Evolutionary conservation across 92 coral and sea anemone species (phyloP).

Genomic region (Epizoanthus stellaris): DNA sequence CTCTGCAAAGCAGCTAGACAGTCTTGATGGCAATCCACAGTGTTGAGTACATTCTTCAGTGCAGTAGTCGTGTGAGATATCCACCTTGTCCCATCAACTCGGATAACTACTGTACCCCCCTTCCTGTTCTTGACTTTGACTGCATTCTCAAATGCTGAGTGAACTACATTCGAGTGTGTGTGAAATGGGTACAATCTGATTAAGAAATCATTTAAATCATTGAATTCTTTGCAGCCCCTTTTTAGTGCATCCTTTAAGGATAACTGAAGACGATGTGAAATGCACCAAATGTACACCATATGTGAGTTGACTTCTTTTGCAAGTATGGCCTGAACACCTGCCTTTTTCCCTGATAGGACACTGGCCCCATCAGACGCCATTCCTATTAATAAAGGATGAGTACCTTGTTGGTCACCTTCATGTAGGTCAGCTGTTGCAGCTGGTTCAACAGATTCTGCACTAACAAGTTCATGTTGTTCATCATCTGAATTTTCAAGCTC

Average conservation of each 20-base stretch:
- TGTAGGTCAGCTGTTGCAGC: slow-evolving; percentile 28
- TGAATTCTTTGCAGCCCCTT: slow-evolving; percentile 45
- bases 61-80: slow-evolving; percentile 47
- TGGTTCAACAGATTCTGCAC: slow-evolving; percentile 44
- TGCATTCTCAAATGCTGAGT: slow-evolving; percentile 54
- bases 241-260: slow-evolving; percentile 54
- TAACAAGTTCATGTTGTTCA: slow-evolving; percentile 32
- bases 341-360: slow-evolving; percentile 55
- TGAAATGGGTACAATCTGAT: slow-evolving; percentile 29
- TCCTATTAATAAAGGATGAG: slow-evolving; percentile 26
- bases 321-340: slow-evolving; percentile 47
- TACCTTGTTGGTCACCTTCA: slow-evolving; percentile 37
- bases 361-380: slow-evolving; percentile 47
- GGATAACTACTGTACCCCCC: slow-evolving; percentile 42
- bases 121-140: slow-evolving; percentile 49
- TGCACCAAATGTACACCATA: slow-evolving; percentile 52
- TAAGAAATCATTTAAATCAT: slow-evolving; percentile 47
- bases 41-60: slow-evolving; percentile 48
- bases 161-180: slow-evolving; percentile 50
- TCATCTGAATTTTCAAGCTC: slow-evolving; percentile 43
- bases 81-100: slow-evolving; percentile 47
- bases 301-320: slow-evolving; percentile 51
- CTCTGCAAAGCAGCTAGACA: slow-evolving; percentile 46
- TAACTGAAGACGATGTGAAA: slow-evolving; percentile 50
- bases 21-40: slow-evolving; percentile 55